Evolutionary conservation across 2,797 vertebrate species (phyloP), one percentile per base, ranked within the genome.

Genomic region (Hipposideros larvatus): DNA sequence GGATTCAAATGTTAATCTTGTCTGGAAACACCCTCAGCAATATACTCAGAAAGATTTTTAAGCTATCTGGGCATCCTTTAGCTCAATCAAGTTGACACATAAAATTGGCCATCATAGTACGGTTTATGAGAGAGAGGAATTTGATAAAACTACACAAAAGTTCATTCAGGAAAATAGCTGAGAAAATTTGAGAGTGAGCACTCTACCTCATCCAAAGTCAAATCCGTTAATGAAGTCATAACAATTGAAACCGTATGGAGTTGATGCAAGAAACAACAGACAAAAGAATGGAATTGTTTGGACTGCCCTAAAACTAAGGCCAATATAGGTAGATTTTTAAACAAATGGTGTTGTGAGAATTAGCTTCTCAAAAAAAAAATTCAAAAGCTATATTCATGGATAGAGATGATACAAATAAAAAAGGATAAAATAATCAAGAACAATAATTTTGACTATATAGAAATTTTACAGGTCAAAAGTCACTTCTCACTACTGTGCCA

Each of bases 371-470:
- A 14, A 28, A 41, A 4, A 28, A 43, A 79, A 57, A 26, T 68
- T 91, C 11, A 93, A 83, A 89, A 78, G 59, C n/a, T 84, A 65
- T 63, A 26, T 11, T 96, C 26, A 79, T 16, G 77, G 37, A 73
- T 37, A 75, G 8, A 13, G 41, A 28, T 21, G 10, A 61, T 80
- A 68, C 7, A 19, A 85, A 57, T 65, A 66, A 59, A 14, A 51
- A 41, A 4, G 7, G 10, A 80, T 31, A 15, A 91, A 68, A 71
- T 87, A 15, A 71, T 37, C 5, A 74, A 85, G 41, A 53, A 26
- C 46, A 26, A 59, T 79, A 70, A 80, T 41, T 85, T 94, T 75
- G 22, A 43, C 24, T 34, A 43, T 19, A 34, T 1, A 68, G 2
- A 68, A 46, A 11, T 85, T 88, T 79, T 48, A 43, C 10, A 68